These are phyloP conservation scores for Harpagifer antarcticus DNA, from an alignment of 2,797 vertebrate species.

Conservation along the genomic window DNA sequence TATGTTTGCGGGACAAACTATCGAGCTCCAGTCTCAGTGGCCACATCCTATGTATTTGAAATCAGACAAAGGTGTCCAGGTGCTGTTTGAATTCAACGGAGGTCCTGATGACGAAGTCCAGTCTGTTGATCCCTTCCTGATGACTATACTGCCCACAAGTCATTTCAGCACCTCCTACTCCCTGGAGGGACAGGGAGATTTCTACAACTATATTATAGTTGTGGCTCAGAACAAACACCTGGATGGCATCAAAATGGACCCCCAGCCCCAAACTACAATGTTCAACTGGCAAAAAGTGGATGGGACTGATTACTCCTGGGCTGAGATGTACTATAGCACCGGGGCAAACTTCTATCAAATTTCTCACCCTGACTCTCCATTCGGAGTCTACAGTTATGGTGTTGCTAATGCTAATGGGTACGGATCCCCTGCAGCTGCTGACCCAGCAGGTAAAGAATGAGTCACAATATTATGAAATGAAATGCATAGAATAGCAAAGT, in stretches of 20 bases:
- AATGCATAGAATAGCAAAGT: neutral
- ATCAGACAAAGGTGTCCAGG: conserved; percentile 75
- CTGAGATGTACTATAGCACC: conserved; percentile 60
- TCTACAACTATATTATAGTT: conserved; percentile 63
- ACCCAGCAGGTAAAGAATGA: conserved; percentile 31
- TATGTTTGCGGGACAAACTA: conserved; percentile 56
- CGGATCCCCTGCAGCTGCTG: conserved; percentile 67
- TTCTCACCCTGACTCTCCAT: conserved; percentile 42
- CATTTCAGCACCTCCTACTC: conserved; percentile 74
- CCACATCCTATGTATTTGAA: conserved; percentile 62
- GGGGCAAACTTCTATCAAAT: conserved; percentile 31
- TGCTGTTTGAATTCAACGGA: conserved; percentile 76
- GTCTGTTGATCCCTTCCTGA: conserved; percentile 75
- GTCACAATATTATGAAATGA: neutral
- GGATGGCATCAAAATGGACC: conserved; percentile 60
- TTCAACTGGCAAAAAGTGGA: conserved; percentile 65
- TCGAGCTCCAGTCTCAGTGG: conserved; percentile 47
- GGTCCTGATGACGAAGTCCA: neutral
- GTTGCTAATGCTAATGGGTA: conserved; percentile 59
- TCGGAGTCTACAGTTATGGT: conserved; percentile 76
- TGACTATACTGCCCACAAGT: conserved; percentile 65
- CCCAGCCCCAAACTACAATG: neutral
- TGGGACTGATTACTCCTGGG: conserved; percentile 74
- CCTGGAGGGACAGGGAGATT: conserved; percentile 51
- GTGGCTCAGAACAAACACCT: conserved; percentile 52